Conservation (phyloP, 2,797 vertebrate species). For the Lacerta agilis region DNA sequence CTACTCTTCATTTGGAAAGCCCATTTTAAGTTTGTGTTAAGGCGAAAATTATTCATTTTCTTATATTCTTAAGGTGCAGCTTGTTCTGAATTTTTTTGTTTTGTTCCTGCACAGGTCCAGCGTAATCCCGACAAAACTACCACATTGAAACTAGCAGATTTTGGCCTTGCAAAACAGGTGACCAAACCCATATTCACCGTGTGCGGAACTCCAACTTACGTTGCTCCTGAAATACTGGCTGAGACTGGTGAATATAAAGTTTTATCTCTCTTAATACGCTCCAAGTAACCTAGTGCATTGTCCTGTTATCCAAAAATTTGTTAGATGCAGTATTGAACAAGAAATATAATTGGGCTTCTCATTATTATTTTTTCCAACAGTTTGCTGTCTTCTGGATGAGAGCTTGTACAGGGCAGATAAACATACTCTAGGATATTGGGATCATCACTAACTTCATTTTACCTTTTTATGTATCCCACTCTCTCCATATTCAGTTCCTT, state of each 20-base stretch:
- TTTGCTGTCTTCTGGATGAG: not conserved
- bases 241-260: conserved; percentile 86
- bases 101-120: conserved; percentile 84
- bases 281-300: conserved; percentile 13
- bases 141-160: conserved; percentile 94
- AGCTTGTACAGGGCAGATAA: not conserved
- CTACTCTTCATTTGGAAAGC: not conserved
- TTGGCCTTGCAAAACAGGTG: conserved; percentile 94
- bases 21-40: not conserved
- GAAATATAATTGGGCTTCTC: not conserved
- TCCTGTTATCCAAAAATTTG: conserved; percentile 31
- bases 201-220: conserved; percentile 97
- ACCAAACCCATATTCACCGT: conserved; percentile 96
- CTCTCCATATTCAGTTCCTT: not conserved
- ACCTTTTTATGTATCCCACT: not conserved
- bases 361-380: too few relatives aligned
- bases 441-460: not conserved
- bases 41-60: conserved; percentile 1
- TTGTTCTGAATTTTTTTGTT: not conserved
- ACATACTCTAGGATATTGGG: not conserved
- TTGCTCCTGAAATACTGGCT: conserved; percentile 95
- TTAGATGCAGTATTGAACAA: not conserved
- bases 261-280: not conserved
- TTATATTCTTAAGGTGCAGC: conserved; percentile 6
- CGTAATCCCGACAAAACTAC: conserved; percentile 82